Percentiles rank a stretch among this genome's conserved stretches.
Evolutionary conservation across 2,888 invertebrate genomes (phyloP).

Genomic region (Deilephila porcellus): DNA sequence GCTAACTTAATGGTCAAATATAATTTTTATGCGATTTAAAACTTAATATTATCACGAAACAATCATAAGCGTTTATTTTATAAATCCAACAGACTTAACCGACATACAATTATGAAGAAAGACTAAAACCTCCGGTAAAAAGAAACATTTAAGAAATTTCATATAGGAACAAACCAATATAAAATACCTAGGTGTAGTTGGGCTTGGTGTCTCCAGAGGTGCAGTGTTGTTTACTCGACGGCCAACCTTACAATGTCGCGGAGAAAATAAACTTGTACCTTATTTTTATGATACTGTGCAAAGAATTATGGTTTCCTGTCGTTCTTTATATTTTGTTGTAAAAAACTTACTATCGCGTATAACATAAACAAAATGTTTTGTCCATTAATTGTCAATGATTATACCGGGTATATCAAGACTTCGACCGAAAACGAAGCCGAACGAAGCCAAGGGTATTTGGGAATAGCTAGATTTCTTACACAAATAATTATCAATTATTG

Average conservation of each 20-base stretch:
- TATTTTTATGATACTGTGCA: constrained; percentile 50
- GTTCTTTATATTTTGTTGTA: constrained; percentile 32
- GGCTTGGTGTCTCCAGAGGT: constrained; percentile 12
- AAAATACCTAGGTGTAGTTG: not conserved
- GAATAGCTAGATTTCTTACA: too few species aligned
- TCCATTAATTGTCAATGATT: not conserved
- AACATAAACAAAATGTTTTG: not conserved
- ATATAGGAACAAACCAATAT: constrained; percentile 9
- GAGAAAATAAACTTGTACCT: constrained; percentile 58
- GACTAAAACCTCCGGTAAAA: not conserved
- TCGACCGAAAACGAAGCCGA: too few species aligned
- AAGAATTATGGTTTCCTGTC: constrained; percentile 39
- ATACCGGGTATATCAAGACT: too few species aligned
- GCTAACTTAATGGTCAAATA: too few species aligned
- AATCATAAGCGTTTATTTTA: not conserved
- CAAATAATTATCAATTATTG: too few species aligned
- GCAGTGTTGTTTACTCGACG: constrained; percentile 62
- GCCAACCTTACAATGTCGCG: constrained; percentile 55
- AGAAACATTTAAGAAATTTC: not conserved
- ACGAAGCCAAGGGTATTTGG: too few species aligned
- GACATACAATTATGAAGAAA: not conserved
- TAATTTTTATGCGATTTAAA: too few species aligned
- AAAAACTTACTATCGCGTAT: not conserved
- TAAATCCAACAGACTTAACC: not conserved
- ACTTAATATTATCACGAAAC: not conserved